Conservation (phyloP, 2,797 vertebrate genomes). For the Sebastes matsubarae region DNA sequence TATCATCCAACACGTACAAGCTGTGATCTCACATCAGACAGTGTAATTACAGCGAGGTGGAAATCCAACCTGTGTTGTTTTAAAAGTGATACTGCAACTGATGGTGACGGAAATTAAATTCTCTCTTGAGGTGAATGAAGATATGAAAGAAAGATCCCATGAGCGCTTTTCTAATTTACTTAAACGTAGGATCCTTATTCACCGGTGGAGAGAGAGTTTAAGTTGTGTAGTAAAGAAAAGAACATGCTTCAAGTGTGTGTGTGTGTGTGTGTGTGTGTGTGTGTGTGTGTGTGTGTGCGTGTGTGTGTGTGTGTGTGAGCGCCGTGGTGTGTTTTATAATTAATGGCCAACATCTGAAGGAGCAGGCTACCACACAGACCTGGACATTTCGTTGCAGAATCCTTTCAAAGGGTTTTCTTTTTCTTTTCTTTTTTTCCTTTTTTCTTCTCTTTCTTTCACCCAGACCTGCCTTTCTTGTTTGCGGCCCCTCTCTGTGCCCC, state of each 20-base stretch:
- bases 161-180: not conserved
- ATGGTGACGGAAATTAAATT: not conserved
- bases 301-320: not conserved
- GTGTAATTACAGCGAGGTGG: conserved; percentile 15
- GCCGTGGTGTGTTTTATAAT: conserved; percentile 29
- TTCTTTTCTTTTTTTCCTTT: not conserved
- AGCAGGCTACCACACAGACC: conserved; percentile 39
- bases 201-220: not conserved
- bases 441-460: conserved; percentile 64
- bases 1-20: conserved; percentile 22
- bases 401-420: conserved; percentile 49
- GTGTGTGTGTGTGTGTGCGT: not conserved
- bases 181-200: not conserved
- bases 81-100: conserved; percentile 5
- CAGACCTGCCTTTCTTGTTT: conserved; percentile 65
- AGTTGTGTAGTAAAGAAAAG: not conserved
- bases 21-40: conserved; percentile 35
- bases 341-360: conserved; percentile 50
- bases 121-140: not conserved
- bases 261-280: not conserved
- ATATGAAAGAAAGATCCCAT: not conserved
- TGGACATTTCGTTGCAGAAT: conserved; percentile 52
- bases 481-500: conserved; percentile 60
- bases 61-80: conserved; percentile 5
- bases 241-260: not conserved